Conservation (phyloP, 1,140 invertebrate genomes). For the Conus betulinus region DNA sequence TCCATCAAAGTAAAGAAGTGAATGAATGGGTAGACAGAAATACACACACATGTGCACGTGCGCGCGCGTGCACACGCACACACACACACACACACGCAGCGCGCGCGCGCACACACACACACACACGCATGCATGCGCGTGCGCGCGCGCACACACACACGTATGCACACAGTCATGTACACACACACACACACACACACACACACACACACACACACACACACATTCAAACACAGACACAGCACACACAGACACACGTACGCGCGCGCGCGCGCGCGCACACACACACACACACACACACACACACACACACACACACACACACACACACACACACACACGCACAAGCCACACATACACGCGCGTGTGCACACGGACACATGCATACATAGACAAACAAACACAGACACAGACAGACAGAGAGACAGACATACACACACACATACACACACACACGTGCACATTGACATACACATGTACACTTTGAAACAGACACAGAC, state of each 20-base stretch:
- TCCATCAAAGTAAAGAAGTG: too few relatives aligned
- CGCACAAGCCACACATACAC: neutral
- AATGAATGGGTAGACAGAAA: too few relatives aligned
- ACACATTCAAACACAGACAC: neutral
- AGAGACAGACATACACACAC: too few relatives aligned
- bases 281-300: neutral
- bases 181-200: slow-evolving; percentile 7
- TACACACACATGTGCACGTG: too few relatives aligned
- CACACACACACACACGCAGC: too few relatives aligned
- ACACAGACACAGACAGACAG: neutral
- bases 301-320: neutral
- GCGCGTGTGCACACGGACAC: too few relatives aligned
- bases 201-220: slow-evolving; percentile 10
- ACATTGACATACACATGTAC: too few relatives aligned
- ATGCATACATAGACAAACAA: too few relatives aligned
- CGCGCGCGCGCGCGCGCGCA: neutral
- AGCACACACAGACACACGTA: slow-evolving; percentile 1
- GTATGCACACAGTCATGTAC: neutral
- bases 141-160: neutral
- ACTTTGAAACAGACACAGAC: too few relatives aligned
- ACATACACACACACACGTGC: too few relatives aligned
- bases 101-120: neutral
- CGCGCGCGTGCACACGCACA: too few relatives aligned
- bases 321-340: neutral
- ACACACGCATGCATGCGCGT: neutral